Percentiles rank a stretch among this genome's conserved stretches.
phyloP scores from a whole-genome alignment of 2,797 vertebrate genomes.

The Amniataba percoides region DNA sequence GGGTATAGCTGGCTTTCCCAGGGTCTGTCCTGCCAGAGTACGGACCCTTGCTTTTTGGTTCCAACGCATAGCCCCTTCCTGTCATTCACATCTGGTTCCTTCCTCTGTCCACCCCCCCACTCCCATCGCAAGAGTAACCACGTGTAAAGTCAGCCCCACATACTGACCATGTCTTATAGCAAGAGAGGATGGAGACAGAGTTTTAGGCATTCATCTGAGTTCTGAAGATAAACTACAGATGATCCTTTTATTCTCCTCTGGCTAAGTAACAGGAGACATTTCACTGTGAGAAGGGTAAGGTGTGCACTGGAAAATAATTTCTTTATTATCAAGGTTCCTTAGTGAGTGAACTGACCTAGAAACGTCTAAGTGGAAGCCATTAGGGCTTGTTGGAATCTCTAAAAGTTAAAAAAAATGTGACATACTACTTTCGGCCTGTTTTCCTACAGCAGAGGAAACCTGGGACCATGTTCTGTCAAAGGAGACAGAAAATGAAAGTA shows the following conservation, averaged over 20 bases:
- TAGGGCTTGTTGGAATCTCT: background rate
- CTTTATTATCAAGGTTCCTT: constrained; percentile 3
- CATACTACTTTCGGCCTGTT: background rate
- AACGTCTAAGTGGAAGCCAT: background rate
- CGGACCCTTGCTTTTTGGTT: constrained; percentile 45
- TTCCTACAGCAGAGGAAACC: background rate
- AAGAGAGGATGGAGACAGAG: background rate
- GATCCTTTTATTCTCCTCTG: constrained; percentile 12
- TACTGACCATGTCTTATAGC: background rate
- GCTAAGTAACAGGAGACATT: constrained; percentile 10
- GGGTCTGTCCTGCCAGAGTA: constrained; percentile 66
- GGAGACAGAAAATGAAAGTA: background rate
- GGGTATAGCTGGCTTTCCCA: constrained; percentile 77
- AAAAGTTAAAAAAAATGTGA: background rate
- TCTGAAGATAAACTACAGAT: constrained; percentile 15
- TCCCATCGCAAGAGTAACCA: background rate
- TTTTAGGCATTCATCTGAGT: background rate
- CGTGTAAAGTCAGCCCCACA: constrained; percentile 26
- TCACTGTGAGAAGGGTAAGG: constrained; percentile 4
- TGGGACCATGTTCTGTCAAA: background rate
- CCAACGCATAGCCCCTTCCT: constrained; percentile 79
- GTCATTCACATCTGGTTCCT: constrained; percentile 86
- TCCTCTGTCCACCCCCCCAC: constrained; percentile 62
- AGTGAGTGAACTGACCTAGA: constrained; percentile 14
- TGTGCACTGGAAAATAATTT: background rate